Conservation (phyloP, 2,113 vertebrate genomes). For the Ivindomyrus marchei region DNA sequence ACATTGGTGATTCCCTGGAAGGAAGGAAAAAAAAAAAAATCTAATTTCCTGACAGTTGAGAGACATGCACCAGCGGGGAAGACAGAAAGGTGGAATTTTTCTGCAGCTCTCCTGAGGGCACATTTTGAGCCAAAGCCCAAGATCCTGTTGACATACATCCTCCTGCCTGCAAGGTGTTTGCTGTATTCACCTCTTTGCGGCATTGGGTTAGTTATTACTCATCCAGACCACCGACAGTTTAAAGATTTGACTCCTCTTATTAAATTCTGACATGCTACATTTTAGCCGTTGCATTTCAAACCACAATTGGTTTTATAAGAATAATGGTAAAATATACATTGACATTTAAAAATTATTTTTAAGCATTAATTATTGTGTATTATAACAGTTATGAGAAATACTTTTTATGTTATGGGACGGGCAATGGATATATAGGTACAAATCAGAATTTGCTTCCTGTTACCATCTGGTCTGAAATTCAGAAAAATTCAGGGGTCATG, state of each 20-base stretch:
- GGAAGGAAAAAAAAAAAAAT: slow-evolving; percentile 1
- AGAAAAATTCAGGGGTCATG: background rate
- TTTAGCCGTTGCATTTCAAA: background rate
- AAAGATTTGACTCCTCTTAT: background rate
- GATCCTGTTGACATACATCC: background rate
- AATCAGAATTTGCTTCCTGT: background rate
- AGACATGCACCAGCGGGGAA: background rate
- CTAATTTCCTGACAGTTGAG: slow-evolving; percentile 30
- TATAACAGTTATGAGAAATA: background rate
- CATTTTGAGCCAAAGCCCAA: background rate
- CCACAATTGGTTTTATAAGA: background rate
- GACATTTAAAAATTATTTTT: background rate
- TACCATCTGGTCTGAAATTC: background rate
- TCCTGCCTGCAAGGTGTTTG: background rate
- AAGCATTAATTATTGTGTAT: background rate
- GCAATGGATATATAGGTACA: background rate
- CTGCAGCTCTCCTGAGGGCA: background rate
- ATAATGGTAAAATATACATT: background rate
- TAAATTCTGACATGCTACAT: background rate
- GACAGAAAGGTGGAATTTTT: background rate
- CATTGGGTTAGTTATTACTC: background rate
- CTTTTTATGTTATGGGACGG: background rate
- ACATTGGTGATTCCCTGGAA: background rate
- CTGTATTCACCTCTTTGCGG: background rate
- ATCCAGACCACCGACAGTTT: background rate